phyloP scores from a whole-genome alignment of 2,888 invertebrate genomes.

The Metallyticus violacea region DNA sequence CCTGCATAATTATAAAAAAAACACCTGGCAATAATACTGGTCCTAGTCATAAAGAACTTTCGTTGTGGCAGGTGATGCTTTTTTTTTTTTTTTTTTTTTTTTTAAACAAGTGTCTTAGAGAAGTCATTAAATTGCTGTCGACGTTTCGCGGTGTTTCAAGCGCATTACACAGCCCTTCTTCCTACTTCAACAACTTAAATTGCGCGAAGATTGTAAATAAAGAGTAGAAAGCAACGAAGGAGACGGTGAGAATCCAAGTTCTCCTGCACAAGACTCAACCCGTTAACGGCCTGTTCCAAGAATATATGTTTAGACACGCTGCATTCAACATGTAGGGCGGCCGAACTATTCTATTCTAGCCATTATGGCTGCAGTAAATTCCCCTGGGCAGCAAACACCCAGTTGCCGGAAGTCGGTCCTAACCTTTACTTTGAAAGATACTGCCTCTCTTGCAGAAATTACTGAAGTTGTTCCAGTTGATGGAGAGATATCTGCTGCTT shows the following conservation, averaged over 20 bases:
- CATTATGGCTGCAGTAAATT: background rate
- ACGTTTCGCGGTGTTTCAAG: no score
- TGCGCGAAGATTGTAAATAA: slow-evolving; percentile 8
- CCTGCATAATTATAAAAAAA: no score
- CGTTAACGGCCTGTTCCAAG: background rate
- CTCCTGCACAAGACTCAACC: background rate
- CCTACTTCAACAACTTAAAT: background rate
- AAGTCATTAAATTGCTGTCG: no score
- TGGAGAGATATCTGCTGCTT: background rate
- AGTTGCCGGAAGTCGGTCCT: background rate
- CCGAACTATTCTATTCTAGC: background rate
- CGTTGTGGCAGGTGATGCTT: no score
- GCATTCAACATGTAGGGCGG: background rate
- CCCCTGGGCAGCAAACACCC: background rate
- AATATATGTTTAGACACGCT: background rate
- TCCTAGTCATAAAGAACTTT: no score
- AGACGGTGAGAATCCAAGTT: background rate
- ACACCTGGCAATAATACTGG: no score
- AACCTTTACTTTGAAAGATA: background rate
- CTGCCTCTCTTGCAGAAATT: background rate
- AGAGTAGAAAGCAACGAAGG: background rate
- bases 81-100: no score
- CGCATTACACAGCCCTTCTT: background rate
- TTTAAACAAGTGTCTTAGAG: no score
- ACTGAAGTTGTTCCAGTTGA: background rate